Base-by-base conservation (phyloP, 2,113 vertebrate species). In the Callithrix jacchus region DNA sequence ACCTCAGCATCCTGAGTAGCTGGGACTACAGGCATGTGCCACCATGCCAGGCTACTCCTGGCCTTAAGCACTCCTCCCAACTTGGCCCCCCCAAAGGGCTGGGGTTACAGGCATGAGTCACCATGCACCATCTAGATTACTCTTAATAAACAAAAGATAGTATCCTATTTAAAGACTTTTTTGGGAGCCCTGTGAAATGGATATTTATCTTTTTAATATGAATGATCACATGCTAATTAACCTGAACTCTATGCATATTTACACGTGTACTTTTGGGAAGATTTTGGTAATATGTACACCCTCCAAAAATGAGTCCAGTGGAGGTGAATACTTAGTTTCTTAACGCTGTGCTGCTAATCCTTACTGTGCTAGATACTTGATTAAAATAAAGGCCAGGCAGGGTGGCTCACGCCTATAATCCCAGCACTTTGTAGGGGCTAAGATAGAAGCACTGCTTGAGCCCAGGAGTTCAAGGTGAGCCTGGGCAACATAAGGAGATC, bases 101-200 rank as follows among this genome's bases (percentile, higher is more conserved):
- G 58, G 58, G 58, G 12, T 61, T 61, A 61, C 11, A 61, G 25
- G 58, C 25, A 13, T 61, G 58, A 61, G 58, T 12, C 58, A 30
- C 25, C 27, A 5, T 12, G 25, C 27, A 27, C 25, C 1, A 5
- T 12, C 25, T 61, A 27, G 83, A 40, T 91, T 79, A 68, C 49
- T 96, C 73, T 58, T 80, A 77, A 89, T 96, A 25, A 76, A 76
- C 9, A 66, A 64, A 87, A 93, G 35, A 68, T 68, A 13, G 25
- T 86, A 12, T 92, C 47, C 82, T 95, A 37, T 66, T 87, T 92
- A 87, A 92, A 93, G 27, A 94, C 27, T 84, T 80, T 87, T 49
- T 89, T 93, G 73, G 61, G 66, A 95, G 58, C 49, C 49, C 21
- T 91, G 35, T 86, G 74, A 81, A 66, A 10, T 83, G 27, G 35